Base-by-base conservation (phyloP, 1,140 invertebrate genomes). In the Eriocheir sinensis region DNA sequence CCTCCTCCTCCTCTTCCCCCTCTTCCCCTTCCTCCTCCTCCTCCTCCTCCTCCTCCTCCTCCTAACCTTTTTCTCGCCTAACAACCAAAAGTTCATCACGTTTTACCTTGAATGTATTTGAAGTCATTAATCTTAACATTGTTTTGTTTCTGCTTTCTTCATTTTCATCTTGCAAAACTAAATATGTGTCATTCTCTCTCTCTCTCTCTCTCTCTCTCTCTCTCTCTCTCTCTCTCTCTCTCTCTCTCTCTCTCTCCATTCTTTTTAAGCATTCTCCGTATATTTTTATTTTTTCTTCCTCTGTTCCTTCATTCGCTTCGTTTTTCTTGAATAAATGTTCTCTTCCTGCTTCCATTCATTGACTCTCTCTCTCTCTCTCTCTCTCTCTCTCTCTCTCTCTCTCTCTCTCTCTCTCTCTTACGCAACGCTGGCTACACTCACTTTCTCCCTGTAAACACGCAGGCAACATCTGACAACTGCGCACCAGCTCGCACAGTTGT, bases 121-220 rank as follows among this genome's bases (percentile, higher is more conserved):
- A n/a, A n/a, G 27, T 72, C 4, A n/a, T 2, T 72, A n/a, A 21
- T n/a, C n/a, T 72, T n/a, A 72, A n/a, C 60, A 21, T 72, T 72
- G n/a, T n/a, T 53, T 53, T 53, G 12, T 53, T 53, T 53, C 21
- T 53, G n/a, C n/a, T n/a, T n/a, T n/a, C n/a, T 72, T 72, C n/a
- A n/a, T 27, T n/a, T 72, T 72, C 21, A n/a, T 1, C 27, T 72
- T 21, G 60, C 21, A 72, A 72, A 8, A 72, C 27, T 72, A n/a
- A 72, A n/a, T 4, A 0, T 72, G 60, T 72, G 60, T 72, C 60
- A 72, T 72, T 72, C 60, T 6, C n/a, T n/a, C 0, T 8, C 27
- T 72, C 60, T 72, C 60, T 72, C 60, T 72, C 60, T 72, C 60
- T 72, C 60, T 72, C 60, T 72, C 60, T 72, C 60, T 72, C 60